Evolutionary conservation across 2,888 invertebrate species (phyloP), one percentile per base, ranked within the genome.

Genomic region (Spicauda simplicius): DNA sequence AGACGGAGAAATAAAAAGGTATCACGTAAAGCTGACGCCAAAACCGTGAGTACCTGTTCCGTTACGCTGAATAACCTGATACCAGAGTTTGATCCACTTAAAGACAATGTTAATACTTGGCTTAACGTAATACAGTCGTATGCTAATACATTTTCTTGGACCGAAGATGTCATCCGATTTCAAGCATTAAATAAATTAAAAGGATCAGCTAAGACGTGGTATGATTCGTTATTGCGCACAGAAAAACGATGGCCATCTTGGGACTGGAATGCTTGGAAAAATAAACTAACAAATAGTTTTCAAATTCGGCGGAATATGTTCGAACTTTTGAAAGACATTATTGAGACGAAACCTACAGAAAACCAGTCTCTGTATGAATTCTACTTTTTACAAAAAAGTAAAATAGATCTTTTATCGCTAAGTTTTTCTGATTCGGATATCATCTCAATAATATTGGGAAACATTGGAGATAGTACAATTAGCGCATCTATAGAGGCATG

Each of bases 11-110:
- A 10, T 33, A 33, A 33, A 33, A 33, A 33, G 33, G 33, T 8
- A 33, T 33, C 33, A 33, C 33, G 33, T 33, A 33, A 33, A 33
- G 33, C 33, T 33, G 41, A 41, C 14, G 14, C 41, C 41, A 14
- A 41, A 14, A 41, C 41, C 5, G 41, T 41, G 14, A 41, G 14
- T 41, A 41, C 41, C 33, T 33, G 33, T 8, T 33, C 33, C 8
- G 33, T 33, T 14, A 14, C 41, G 1, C 14, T 41, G 5, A 12
- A 41, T 11, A 69, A 59, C n/a, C 60, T 75, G 25, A 74, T 77
- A 41, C 74, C 75, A 2, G 74, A 75, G 37, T 77, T 77, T 57
- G 71, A 75, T 53, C 75, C 76, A 0, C 33, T 76, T 25, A 54
- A 58, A 0, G 73, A 41, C 64, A 64, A 73, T 62, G 30, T 75